Evolutionary conservation across 2,797 vertebrate genomes (phyloP).

Genomic region (Chaetophractus vellerosus): DNA sequence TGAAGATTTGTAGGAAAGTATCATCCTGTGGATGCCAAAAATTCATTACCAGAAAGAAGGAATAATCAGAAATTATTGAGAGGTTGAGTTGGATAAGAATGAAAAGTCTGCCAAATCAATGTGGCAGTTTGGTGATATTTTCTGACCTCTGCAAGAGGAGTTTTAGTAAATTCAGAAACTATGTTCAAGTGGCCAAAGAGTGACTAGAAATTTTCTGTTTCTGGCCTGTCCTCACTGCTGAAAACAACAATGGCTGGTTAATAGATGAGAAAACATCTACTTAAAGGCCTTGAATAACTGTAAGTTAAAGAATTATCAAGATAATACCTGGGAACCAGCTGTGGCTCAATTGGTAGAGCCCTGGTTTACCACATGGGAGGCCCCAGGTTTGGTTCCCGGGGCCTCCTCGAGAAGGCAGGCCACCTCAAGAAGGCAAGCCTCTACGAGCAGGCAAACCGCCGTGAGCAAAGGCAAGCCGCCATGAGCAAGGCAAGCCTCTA

Average conservation of each 20-base stretch:
- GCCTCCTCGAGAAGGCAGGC: too few relatives aligned
- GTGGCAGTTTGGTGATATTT: conserved; percentile 34
- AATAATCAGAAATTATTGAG: background rate
- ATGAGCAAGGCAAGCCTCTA: too few relatives aligned
- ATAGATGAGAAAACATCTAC: background rate
- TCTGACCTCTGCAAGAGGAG: conserved; percentile 41
- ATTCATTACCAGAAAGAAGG: background rate
- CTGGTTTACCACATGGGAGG: too few relatives aligned
- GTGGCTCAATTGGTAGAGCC: too few relatives aligned
- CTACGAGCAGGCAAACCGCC: too few relatives aligned
- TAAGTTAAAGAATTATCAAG: background rate
- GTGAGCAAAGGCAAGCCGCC: too few relatives aligned
- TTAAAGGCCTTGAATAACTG: conserved; percentile 29
- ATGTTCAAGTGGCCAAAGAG: background rate
- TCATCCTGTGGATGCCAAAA: background rate
- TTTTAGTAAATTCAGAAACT: background rate
- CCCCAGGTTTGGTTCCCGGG: too few relatives aligned
- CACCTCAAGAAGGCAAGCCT: too few relatives aligned
- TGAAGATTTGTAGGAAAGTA: background rate
- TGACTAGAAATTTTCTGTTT: conserved; percentile 36
- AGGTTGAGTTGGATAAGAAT: conserved; percentile 28
- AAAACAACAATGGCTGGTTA: background rate
- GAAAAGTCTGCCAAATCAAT: background rate
- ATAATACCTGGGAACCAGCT: too few relatives aligned
- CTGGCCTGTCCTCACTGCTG: background rate